Conservation (phyloP, 2,113 vertebrate species). For the Circaetus cinerascens region DNA sequence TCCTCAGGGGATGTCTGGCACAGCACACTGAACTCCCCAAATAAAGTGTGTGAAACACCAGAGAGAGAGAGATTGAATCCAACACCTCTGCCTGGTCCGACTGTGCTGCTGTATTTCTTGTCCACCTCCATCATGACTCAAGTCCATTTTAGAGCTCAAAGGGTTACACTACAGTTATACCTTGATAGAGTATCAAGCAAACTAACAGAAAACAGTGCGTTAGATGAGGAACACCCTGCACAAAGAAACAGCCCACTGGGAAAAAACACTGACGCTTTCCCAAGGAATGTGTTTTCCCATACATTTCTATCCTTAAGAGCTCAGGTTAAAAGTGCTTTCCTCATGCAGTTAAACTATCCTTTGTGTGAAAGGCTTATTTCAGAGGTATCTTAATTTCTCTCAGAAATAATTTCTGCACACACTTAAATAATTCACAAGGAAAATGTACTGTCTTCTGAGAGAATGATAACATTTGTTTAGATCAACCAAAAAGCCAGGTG, state of each 20-base stretch:
- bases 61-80: not conserved
- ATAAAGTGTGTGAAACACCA: not conserved
- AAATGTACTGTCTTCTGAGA: not conserved
- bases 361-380: not conserved
- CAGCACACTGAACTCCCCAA: not conserved
- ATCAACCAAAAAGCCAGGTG: not conserved
- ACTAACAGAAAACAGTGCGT: not conserved
- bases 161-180: not conserved
- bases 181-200: not conserved
- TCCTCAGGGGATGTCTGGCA: not conserved
- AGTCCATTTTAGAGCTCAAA: not conserved
- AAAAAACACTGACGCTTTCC: not conserved
- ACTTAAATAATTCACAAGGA: slow-evolving; percentile 5
- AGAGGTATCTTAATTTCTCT: not conserved
- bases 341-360: not conserved
- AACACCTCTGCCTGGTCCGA: not conserved
- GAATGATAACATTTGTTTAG: not conserved
- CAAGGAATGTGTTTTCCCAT: not conserved
- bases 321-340: not conserved
- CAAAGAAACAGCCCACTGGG: not conserved
- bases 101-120: not conserved
- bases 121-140: not conserved
- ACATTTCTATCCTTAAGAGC: not conserved
- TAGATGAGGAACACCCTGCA: not conserved
- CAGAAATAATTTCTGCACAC: not conserved